Conservation (phyloP, 2,113 vertebrate genomes). For the Corythornis vintsioides region DNA sequence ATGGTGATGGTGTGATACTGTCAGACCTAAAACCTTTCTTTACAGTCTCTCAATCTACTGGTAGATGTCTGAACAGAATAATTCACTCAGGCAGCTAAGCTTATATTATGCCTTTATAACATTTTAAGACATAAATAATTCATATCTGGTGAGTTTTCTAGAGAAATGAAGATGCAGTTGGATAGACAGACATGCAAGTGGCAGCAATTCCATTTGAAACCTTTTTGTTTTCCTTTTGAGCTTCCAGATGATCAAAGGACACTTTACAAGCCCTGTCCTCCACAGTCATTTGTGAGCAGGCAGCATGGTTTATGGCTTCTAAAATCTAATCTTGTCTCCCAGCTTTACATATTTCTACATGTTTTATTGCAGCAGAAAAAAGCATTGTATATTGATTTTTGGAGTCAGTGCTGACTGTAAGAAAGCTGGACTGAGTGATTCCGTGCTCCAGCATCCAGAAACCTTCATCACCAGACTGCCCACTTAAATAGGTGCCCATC, state of each 20-base stretch:
- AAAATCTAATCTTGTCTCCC: constrained; percentile 18
- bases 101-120: constrained; percentile 49
- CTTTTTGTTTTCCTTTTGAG: constrained; percentile 36
- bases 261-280: constrained; percentile 1
- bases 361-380: constrained; percentile 3
- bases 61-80: constrained; percentile 21
- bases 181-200: constrained; percentile 1
- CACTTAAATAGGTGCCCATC: neutral
- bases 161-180: constrained; percentile 7
- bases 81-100: constrained; percentile 55
- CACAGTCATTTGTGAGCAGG: constrained; percentile 23
- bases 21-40: constrained; percentile 4
- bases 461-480: neutral
- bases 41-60: neutral
- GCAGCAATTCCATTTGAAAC: constrained; percentile 30
- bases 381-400: neutral
- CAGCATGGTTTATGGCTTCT: constrained; percentile 1
- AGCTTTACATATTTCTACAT: constrained; percentile 29
- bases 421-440: neutral
- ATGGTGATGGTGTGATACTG: neutral
- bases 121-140: constrained; percentile 67
- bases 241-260: constrained; percentile 22
- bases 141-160: constrained; percentile 25
- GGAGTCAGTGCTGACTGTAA: neutral
- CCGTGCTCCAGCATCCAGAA: neutral